phyloP scores from a whole-genome alignment of 2,113 vertebrate genomes.

The Phylloscopus trochiloides region DNA sequence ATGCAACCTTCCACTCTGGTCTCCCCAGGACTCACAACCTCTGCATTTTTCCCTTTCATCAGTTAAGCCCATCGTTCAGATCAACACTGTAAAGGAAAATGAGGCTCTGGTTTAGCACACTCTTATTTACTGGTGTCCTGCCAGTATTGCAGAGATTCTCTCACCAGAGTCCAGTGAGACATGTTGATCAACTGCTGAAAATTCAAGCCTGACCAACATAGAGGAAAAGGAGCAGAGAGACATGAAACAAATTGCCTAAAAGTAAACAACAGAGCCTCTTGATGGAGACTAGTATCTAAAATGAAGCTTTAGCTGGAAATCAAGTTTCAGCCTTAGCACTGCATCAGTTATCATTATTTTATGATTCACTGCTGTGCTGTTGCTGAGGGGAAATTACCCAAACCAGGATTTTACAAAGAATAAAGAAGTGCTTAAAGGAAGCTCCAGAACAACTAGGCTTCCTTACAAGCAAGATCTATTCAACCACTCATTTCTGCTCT shows the following conservation, averaged over 20 bases:
- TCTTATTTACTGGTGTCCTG: background rate
- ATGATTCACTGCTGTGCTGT: background rate
- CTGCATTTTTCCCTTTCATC: background rate
- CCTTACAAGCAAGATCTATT: background rate
- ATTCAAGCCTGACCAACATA: background rate
- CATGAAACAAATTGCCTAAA: background rate
- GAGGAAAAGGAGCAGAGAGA: background rate
- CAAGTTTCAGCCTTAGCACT: background rate
- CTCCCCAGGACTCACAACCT: background rate
- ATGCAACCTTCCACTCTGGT: background rate
- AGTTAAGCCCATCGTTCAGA: background rate
- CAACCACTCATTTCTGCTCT: background rate
- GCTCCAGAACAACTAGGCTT: background rate
- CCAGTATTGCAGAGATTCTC: background rate
- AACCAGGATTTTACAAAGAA: background rate
- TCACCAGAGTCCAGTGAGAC: background rate
- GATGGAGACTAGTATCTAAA: background rate
- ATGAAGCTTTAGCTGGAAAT: background rate
- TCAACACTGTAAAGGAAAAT: background rate
- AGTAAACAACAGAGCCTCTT: background rate
- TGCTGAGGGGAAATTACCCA: background rate
- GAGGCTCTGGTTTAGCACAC: background rate
- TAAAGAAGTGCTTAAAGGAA: background rate
- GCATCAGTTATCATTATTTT: background rate
- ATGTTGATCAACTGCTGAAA: background rate